Evolutionary conservation across 1,140 invertebrate species (phyloP), one percentile per base, ranked within the genome.

Genomic region (Pseudachorutes palmiensis): DNA sequence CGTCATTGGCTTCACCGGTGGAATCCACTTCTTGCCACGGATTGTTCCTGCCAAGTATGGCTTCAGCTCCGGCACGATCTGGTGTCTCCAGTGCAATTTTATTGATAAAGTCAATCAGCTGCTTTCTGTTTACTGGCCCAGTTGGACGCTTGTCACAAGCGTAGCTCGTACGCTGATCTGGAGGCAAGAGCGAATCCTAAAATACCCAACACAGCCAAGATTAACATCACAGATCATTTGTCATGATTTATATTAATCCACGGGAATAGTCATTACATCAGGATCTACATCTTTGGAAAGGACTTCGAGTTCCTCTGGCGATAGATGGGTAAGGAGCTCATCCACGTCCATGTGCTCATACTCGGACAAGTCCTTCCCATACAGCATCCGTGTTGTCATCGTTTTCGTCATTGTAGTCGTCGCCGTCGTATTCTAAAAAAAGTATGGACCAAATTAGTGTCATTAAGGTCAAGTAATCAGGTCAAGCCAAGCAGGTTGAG

Each of bases 261-360:
- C n/a, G n/a, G n/a, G n/a, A n/a, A n/a, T n/a, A n/a, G n/a, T n/a
- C n/a, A n/a, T 94, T 83, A 98, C 95, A 85, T 99, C 96, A 73
- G 97, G 96, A 84, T 99, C 97, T 68, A 98, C 94, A 86, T 99
- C 96, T 81, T 93, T 94, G 74, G 94, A 94, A 68, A 99, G 83
- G 79, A 98, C 91, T 75, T 94, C 94, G 60, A 99, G 87, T 82
- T 99, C 97, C 78, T 98, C 96, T 19, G 89, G 85, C 65, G 94
- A 90, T 57, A 99, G 83, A 76, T 97, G 92, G 45, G 90, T 83
- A 71, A 99, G 81, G n/a, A 99, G 81, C 74, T 94, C 91, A 78
- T 99, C 97, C 66, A 99, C 90, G 80, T 99, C 94, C 75, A 97
- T 86, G 78, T 97, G 93, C 77, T 96, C 93, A 78, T 95, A 97